Evolutionary conservation across 2,888 invertebrate species (phyloP).

Genomic region (Hyposoter didymator): DNA sequence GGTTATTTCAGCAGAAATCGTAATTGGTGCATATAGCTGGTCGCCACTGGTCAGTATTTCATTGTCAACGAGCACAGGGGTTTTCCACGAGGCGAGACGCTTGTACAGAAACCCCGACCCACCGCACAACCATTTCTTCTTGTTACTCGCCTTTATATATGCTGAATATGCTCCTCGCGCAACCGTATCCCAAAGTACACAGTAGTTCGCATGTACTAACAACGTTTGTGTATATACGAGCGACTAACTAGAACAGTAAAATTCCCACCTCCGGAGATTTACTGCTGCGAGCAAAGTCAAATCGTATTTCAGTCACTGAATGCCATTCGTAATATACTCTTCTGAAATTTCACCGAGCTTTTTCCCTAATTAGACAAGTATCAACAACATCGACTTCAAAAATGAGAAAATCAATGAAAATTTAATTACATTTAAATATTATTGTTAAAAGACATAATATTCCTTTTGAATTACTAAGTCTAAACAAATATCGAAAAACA

Average conservation of each 20-base stretch:
- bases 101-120: constrained; percentile 57
- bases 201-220: constrained; percentile 22
- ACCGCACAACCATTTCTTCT: constrained; percentile 64
- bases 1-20: constrained; percentile 54
- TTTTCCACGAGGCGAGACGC: constrained; percentile 54
- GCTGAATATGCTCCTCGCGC: not conserved
- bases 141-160: constrained; percentile 54
- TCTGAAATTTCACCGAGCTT: not conserved
- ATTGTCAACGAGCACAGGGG: constrained; percentile 60
- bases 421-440: not conserved
- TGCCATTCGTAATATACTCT: not conserved
- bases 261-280: constrained; percentile 39
- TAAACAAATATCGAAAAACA: not conserved
- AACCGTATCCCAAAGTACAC: not conserved
- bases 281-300: constrained; percentile 17
- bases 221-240: constrained; percentile 28
- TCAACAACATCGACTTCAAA: not conserved
- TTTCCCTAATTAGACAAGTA: not conserved
- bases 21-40: constrained; percentile 65
- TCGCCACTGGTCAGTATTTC: constrained; percentile 63
- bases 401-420: not conserved
- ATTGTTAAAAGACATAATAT: not conserved
- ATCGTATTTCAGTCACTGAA: constrained; percentile 5
- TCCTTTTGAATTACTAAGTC: not conserved
- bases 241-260: constrained; percentile 35